A percentile compares a stretch with the other conserved stretches of the same genome.
These are phyloP conservation scores for Catonia carolina DNA, from an alignment of 2,888 invertebrate species.

Conservation along the genomic window DNA sequence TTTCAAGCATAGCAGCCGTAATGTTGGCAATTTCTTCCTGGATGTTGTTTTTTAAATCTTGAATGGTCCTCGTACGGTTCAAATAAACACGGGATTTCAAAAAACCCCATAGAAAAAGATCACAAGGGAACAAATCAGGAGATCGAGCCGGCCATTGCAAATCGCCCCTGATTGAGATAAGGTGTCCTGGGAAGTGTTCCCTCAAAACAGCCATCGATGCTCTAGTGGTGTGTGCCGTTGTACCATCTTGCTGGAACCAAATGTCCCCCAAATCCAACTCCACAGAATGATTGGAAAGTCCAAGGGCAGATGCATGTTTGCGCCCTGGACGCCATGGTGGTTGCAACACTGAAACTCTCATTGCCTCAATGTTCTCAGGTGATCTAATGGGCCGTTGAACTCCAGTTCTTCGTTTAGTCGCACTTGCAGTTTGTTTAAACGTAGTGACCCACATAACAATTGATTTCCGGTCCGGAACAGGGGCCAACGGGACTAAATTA, in stretches of 20 bases:
- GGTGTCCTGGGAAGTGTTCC: neutral
- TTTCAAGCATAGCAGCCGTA: neutral
- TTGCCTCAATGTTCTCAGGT: neutral
- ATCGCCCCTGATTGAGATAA: neutral
- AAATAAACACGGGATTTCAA: conserved; percentile 5
- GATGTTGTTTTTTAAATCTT: conserved; percentile 2
- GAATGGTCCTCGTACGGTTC: neutral
- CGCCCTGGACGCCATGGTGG: neutral
- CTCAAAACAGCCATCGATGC: neutral
- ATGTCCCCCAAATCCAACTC: neutral
- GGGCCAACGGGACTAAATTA: neutral
- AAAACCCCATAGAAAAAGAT: conserved; percentile 9
- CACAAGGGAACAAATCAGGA: neutral
- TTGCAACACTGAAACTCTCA: neutral
- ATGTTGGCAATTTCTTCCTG: neutral
- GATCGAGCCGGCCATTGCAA: neutral
- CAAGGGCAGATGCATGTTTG: neutral
- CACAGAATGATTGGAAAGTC: neutral
- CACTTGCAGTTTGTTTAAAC: neutral
- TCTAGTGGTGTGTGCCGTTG: neutral
- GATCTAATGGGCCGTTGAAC: neutral
- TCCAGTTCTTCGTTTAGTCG: neutral
- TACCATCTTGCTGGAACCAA: neutral
- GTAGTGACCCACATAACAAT: neutral
- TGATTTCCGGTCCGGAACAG: neutral